A percentile compares a stretch with the other conserved stretches of the same genome.
These are phyloP conservation scores for Calliphora vicina DNA, from an alignment of 1,140 invertebrate genomes.

Conservation along the genomic window DNA sequence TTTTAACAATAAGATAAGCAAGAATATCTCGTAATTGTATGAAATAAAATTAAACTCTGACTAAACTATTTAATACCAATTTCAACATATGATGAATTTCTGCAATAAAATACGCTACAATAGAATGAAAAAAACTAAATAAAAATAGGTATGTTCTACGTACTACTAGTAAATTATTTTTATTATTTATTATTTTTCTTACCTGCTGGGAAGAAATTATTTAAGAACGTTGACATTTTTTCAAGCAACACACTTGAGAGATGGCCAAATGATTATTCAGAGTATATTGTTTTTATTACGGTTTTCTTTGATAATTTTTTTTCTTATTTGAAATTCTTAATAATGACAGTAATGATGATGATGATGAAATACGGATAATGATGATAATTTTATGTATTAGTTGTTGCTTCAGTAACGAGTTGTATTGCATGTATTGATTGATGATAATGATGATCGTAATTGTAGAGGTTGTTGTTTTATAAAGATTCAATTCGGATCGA, in stretches of 20 bases:
- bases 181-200: conserved; percentile 38
- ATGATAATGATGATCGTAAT: too few relatives aligned
- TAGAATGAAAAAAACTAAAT: not conserved
- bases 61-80: too few relatives aligned
- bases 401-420: not conserved
- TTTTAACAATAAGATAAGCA: too few relatives aligned
- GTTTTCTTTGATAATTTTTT: not conserved
- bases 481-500: not conserved
- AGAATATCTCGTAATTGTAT: too few relatives aligned
- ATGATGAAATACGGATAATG: not conserved
- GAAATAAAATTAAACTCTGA: too few relatives aligned
- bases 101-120: too few relatives aligned
- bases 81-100: too few relatives aligned
- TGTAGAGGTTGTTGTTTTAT: not conserved
- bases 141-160: not conserved
- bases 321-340: not conserved
- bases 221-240: conserved; percentile 63
- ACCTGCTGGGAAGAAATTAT: conserved; percentile 63
- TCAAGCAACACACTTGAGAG: conserved; percentile 40
- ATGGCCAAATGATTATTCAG: conserved; percentile 31
- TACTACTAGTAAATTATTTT: too few relatives aligned
- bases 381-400: not conserved
- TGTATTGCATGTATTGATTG: not conserved
- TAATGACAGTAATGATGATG: not conserved
- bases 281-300: not conserved